Evolutionary conservation across 2,888 invertebrate species (phyloP), one percentile per base, ranked within the genome.

Genomic region (Thalpophila matura): DNA sequence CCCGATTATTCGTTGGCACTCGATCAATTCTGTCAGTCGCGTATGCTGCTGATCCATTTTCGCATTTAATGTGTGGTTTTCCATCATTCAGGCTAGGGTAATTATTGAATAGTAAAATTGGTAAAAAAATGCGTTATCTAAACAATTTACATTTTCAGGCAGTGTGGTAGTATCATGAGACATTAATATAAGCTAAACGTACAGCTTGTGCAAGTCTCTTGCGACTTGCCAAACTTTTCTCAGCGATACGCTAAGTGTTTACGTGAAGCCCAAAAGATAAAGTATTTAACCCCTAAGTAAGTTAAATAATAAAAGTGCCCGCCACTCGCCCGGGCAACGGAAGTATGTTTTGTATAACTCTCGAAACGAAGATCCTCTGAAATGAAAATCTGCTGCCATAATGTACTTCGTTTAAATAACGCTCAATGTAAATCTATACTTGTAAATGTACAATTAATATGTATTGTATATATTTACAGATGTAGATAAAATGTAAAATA

Each of bases 1-100:
- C 81, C 85, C 83, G 83, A 84, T 86, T 86, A 83, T 86, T 80
- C 75, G 79, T 86, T 86, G 87, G 88, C 86, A 80, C 86, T 86
- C 81, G 83, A 86, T 88, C 87, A 88, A 87, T 85, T 74, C 84
- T 85, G 86, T 86, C 89, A 85, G 74, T 67, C 73, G 77, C 86
- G 85, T 71, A 78, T 85, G 86, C 80, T 81, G 77, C 81, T 81
- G 80, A 83, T 87, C 82, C 82, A 84, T 86, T 86, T 83, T 86
- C 82, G 85, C 84, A 85, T 89, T 88, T 86, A 85, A 85, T 80
- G 72, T 82, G 79, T 75, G 82, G 74, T 76, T 74, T 70, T 65
- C 59, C 51, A 71, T 71, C 67, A 76, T 70, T 74, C 76, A 60
- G 35, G 35, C 42, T 67, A 68, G 61, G 45, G 50, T 62, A 62